Base-by-base conservation (phyloP, 2,113 vertebrate genomes). In the Casuarius casuarius region DNA sequence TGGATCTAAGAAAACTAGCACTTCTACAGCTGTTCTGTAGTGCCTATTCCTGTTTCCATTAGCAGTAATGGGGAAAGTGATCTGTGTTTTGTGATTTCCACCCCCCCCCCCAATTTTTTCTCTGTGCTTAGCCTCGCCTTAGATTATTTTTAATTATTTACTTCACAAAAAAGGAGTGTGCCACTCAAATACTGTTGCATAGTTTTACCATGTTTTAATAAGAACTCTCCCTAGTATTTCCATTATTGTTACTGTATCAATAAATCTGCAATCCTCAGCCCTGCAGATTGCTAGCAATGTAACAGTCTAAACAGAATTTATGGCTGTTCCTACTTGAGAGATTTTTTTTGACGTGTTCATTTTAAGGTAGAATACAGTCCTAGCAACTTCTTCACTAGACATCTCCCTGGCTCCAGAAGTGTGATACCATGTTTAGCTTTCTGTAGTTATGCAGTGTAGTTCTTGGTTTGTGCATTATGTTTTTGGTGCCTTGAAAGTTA, bases 341-440 rank as follows among this genome's bases (percentile, higher is more conserved):
- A 6, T 62, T 2, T 7, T 74, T 74, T 77, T 63, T 18, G 79
- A 16, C 1, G 0, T 6, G 3, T 10, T 7, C 8, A 33, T 29
- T 7, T 19, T 49, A 9, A 42, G 26, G 23, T 8, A 14, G 9
- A 26, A 49, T 3, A 10, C 26, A 42, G 42, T 6, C 5, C 6
- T 23, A 4, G 10, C 0, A 9, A 6, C 4, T 59, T 48, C 42
- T 52, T 35, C 22, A 3, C 3, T 21, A 6, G 31, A 2, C 12
- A 5, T 2, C 58, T n/a, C 31, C 33, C 14, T 19, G 48, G 5
- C 28, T 81, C 21, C 9, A 14, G 23, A 31, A 19, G 5, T 22
- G 7, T 20, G 25, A 9, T 81, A 17, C 14, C 1, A 2, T 1
- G 2, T 15, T 0, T 0, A 49, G 2, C 29, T 6, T 8, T 52